Conservation (phyloP, 2,888 invertebrate genomes). For the Lordiphosa fenestrarum region DNA sequence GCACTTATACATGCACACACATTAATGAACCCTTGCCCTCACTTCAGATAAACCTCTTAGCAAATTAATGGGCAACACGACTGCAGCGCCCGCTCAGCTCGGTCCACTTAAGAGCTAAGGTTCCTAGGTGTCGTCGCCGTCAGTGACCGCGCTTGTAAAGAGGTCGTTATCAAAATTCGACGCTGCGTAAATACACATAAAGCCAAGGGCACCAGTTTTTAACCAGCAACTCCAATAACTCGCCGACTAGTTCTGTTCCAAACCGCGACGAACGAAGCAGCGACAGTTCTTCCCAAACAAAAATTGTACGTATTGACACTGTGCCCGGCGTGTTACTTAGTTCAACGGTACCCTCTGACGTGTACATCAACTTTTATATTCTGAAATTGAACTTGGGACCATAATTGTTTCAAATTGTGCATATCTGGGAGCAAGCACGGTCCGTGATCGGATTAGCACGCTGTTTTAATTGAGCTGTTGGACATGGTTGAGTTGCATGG, state of each 20-base stretch:
- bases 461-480: no score
- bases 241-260: slow-evolving; percentile 20
- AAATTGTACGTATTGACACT: slow-evolving; percentile 1
- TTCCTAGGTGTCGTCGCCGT: neutral
- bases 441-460: no score
- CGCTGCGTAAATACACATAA: neutral
- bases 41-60: slow-evolving; percentile 6
- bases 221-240: slow-evolving; percentile 7
- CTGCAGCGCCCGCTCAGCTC: neutral
- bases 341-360: neutral
- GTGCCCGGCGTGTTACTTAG: neutral
- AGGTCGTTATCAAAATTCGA: slow-evolving; percentile 18
- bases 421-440: no score
- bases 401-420: no score
- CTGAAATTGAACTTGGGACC: no score
- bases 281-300: neutral
- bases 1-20: neutral
- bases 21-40: slow-evolving; percentile 10
- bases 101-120: neutral
- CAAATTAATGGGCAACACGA: slow-evolving; percentile 2
- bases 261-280: slow-evolving; percentile 10
- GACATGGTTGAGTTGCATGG: no score
- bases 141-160: slow-evolving; percentile 1
- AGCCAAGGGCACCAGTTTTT: slow-evolving; percentile 6
- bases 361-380: neutral